Conservation (phyloP, 2,888 invertebrate genomes). For the Pristionchus arcanus region DNA sequence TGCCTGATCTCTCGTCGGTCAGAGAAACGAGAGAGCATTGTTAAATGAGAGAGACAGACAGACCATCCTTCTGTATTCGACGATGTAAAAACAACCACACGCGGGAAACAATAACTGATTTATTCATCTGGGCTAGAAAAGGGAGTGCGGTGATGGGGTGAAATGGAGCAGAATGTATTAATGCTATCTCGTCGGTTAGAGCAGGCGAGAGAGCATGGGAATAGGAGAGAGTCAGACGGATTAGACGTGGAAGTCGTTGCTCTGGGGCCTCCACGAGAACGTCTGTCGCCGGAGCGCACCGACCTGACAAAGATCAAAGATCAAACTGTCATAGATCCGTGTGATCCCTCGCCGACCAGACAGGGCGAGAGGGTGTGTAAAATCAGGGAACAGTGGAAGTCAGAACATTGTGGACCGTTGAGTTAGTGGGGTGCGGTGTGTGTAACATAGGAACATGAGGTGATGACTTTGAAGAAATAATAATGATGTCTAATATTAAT, state of each 20-base stretch:
- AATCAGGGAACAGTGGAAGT: too few relatives aligned
- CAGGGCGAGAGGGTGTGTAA: too few relatives aligned
- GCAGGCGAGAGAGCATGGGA: neutral
- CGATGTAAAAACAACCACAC: neutral
- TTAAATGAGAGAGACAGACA: neutral
- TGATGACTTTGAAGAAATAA: too few relatives aligned
- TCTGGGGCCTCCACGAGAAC: slow-evolving; percentile 47
- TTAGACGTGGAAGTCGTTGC: slow-evolving; percentile 40
- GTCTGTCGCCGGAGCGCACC: slow-evolving; percentile 8
- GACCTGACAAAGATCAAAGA: slow-evolving; percentile 32
- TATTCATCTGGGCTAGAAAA: slow-evolving; percentile 20
- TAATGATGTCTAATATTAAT: too few relatives aligned
- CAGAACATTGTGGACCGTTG: too few relatives aligned
- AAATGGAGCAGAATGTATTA: neutral
- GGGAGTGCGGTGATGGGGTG: neutral
- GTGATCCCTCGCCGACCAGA: neutral
- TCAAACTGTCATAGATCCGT: neutral
- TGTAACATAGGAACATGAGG: neutral
- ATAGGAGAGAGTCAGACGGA: neutral
- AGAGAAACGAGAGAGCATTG: neutral
- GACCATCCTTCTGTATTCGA: neutral
- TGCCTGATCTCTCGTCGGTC: neutral
- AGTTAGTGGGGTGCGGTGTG: neutral
- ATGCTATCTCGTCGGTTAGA: neutral
- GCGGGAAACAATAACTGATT: slow-evolving; percentile 35